These are phyloP conservation scores for Nerophis lumbriciformis DNA, from an alignment of 2,113 vertebrate species.

Conservation along the genomic window DNA sequence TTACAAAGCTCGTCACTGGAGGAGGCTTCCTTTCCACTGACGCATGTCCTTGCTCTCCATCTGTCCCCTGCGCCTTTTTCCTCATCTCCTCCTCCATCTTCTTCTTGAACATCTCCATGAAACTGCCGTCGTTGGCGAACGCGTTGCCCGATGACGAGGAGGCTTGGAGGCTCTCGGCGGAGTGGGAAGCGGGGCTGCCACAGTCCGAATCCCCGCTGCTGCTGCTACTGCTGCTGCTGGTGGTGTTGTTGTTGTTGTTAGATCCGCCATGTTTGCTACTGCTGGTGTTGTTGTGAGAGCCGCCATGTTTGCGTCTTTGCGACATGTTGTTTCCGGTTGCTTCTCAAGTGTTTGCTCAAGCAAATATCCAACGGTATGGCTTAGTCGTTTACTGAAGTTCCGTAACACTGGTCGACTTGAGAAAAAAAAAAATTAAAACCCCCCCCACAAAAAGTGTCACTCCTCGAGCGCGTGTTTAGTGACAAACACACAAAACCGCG, in stretches of 20 bases:
- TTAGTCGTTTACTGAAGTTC: not conserved
- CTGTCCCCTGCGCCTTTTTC: slow-evolving; percentile 52
- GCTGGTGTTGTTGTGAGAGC: not conserved
- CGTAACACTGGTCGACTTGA: not conserved
- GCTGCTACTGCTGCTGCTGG: slow-evolving; percentile 37
- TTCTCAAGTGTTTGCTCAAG: not conserved
- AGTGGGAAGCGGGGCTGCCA: slow-evolving; percentile 67
- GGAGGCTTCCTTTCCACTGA: slow-evolving; percentile 69
- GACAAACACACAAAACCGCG: slow-evolving; percentile 39
- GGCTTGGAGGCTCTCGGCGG: slow-evolving; percentile 24
- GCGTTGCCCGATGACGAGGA: slow-evolving; percentile 69
- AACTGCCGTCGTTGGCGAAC: slow-evolving; percentile 94
- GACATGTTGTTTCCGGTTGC: not conserved
- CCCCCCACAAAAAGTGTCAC: not conserved
- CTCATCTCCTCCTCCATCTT: slow-evolving; percentile 73
- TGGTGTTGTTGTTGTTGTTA: slow-evolving; percentile 5
- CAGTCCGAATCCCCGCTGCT: slow-evolving; percentile 62
- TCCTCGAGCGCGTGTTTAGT: rapidly evolving
- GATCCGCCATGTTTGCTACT: not conserved
- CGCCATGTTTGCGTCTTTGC: not conserved
- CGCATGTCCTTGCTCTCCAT: slow-evolving; percentile 60
- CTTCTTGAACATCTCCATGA: slow-evolving; percentile 94
- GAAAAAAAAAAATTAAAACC: not conserved
- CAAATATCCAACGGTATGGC: not conserved
- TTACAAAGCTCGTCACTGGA: slow-evolving; percentile 77